A percentile compares a stretch with the other conserved stretches of the same genome.
phyloP scores from a whole-genome alignment of 2,797 vertebrate genomes.

The Lophius americanus region DNA sequence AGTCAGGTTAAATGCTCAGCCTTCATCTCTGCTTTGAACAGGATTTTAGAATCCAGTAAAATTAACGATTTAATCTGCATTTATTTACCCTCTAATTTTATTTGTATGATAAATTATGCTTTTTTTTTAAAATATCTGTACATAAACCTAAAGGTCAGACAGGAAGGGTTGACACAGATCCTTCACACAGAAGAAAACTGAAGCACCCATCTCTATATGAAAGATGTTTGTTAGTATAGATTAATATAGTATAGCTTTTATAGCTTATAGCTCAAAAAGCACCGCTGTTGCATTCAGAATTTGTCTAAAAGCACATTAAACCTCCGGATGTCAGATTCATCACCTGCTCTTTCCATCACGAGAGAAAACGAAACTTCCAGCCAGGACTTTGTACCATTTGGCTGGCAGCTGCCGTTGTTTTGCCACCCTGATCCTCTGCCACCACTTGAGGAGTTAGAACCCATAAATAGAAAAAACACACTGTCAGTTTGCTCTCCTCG shows the following conservation, averaged over 20 bases:
- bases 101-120: no score
- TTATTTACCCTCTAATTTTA: no score
- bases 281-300: not conserved
- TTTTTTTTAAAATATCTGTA: no score
- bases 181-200: no score
- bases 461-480: conserved; percentile 2
- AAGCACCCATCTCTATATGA: not conserved
- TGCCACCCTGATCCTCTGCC: conserved; percentile 8
- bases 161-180: no score
- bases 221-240: not conserved
- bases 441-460: conserved; percentile 13
- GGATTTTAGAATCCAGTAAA: no score
- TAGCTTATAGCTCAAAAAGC: not conserved
- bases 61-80: no score
- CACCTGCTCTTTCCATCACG: conserved; percentile 14
- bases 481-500: conserved; percentile 18
- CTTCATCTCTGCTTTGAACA: not conserved
- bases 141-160: no score
- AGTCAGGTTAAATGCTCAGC: conserved; percentile 82
- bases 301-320: conserved; percentile 15
- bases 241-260: no score
- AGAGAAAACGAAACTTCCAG: conserved; percentile 12
- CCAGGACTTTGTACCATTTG: conserved; percentile 25
- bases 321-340: conserved; percentile 1
- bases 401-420: conserved; percentile 24